These are phyloP conservation scores for Siderastrea radians DNA, from an alignment of 92 coral and sea anemone species.

Conservation along the genomic window DNA sequence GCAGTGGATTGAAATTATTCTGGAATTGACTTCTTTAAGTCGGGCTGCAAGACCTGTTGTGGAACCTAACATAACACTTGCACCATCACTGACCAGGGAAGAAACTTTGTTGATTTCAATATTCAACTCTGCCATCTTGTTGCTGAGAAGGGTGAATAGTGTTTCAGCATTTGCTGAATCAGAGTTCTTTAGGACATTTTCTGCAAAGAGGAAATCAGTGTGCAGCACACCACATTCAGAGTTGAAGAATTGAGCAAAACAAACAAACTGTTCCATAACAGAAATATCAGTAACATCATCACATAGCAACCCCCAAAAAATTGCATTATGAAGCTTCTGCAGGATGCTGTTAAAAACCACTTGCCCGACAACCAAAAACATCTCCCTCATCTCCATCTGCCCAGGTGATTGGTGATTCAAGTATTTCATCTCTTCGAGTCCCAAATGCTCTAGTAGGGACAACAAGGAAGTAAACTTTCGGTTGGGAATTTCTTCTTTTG, in stretches of 20 bases:
- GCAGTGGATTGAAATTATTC: constrained; percentile 2
- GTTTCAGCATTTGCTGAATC: constrained; percentile 11
- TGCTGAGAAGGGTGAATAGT: neutral
- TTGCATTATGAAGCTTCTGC: constrained; percentile 38
- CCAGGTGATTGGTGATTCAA: neutral
- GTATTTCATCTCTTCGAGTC: neutral
- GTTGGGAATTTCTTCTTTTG: neutral
- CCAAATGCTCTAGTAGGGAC: neutral
- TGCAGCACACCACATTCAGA: constrained; percentile 39
- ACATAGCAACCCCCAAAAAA: constrained; percentile 41
- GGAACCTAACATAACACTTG: constrained; percentile 10
- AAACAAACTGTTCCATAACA: constrained; percentile 30
- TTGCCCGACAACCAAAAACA: constrained; percentile 11
- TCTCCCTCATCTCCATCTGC: no score
- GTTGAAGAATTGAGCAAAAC: constrained; percentile 37
- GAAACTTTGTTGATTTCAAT: neutral
- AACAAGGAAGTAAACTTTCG: neutral
- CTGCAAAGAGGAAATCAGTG: constrained; percentile 46
- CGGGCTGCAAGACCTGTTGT: constrained; percentile 15
- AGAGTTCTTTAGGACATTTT: neutral
- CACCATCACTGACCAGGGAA: neutral
- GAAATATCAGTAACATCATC: constrained; percentile 54
- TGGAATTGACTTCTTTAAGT: constrained; percentile 2
- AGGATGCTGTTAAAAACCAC: neutral
- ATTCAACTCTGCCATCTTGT: constrained; percentile 3